Base-by-base conservation (phyloP, 1,140 invertebrate genomes). In the Ostrea denselamellosa region DNA sequence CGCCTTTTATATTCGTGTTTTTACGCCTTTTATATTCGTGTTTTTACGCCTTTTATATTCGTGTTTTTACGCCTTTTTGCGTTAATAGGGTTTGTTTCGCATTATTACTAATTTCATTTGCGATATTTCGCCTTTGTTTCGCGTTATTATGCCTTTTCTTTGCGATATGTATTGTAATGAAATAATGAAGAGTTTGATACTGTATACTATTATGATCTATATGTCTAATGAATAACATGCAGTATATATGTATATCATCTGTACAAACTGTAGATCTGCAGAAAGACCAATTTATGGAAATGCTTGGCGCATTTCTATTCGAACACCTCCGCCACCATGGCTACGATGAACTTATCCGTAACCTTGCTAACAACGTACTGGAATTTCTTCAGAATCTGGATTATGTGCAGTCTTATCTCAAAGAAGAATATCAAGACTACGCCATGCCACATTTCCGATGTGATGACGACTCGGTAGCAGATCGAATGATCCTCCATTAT, bases 361-460 rank as follows among this genome's bases (percentile, higher is more conserved):
- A 92, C 68, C 85, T 92, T 2, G 92, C 91, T 14, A 85, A 83
- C 53, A 92, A 92, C 65, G 87, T 92, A n/a, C 89, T 92, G 58
- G 91, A 92, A 54, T 92, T 92, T 84, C 34, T 92, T 4, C 90
- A 92, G 86, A 92, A 92, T 85, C 71, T 92, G 17, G 92, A 92
- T 85, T 92, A 87, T 53, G 83, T 92, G 4, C 92, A 92, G 86
- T 87, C 81, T 8, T 89, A 92, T 53, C 54, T 89, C 3, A 90
- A 87, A 19, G 87, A 90, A 19, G 90, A 91, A 17, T 92, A 89
- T 53, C 92, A 91, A 14, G 91, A 92, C 51, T 87, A 87, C n/a
- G 86, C 91, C n/a, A 89, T 90, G 82, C 92, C 92, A 22, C 90
- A 90, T 19, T 92, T 92, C 90, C 91, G 90, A 25, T 92, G 92